Conservation (phyloP, 2,113 vertebrate species). For the Anser brachyrhynchus region DNA sequence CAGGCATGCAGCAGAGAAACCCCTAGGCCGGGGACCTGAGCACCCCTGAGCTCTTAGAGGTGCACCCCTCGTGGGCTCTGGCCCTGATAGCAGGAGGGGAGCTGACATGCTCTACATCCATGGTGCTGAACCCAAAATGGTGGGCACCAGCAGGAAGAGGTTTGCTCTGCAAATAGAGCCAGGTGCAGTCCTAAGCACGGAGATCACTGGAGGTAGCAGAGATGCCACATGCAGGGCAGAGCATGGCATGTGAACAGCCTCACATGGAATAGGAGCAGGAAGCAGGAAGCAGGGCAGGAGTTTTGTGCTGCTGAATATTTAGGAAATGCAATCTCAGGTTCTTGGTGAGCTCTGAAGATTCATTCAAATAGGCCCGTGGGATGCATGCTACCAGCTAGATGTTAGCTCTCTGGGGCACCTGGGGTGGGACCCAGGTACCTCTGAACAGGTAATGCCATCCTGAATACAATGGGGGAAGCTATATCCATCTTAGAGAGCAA, state of each 20-base stretch:
- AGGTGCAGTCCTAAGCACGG: fast-evolving
- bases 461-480: neutral
- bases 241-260: neutral
- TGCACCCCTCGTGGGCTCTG: neutral
- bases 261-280: neutral
- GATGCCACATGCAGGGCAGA: fast-evolving
- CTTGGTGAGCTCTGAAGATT: neutral
- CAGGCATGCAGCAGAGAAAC: neutral
- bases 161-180: neutral
- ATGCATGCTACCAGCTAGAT: neutral
- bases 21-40: neutral
- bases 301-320: neutral
- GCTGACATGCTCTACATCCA: fast-evolving
- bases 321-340: neutral
- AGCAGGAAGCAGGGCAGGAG: neutral
- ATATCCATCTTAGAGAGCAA: neutral
- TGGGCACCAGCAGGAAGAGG: neutral
- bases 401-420: fast-evolving
- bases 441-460: neutral
- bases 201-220: neutral
- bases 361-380: neutral
- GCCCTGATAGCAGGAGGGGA: neutral
- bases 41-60: neutral
- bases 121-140: fast-evolving
- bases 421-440: neutral